A percentile compares a stretch with the other conserved stretches of the same genome.
These are phyloP conservation scores for Hyposoter dolosus DNA, from an alignment of 2,888 invertebrate genomes.

Conservation along the genomic window DNA sequence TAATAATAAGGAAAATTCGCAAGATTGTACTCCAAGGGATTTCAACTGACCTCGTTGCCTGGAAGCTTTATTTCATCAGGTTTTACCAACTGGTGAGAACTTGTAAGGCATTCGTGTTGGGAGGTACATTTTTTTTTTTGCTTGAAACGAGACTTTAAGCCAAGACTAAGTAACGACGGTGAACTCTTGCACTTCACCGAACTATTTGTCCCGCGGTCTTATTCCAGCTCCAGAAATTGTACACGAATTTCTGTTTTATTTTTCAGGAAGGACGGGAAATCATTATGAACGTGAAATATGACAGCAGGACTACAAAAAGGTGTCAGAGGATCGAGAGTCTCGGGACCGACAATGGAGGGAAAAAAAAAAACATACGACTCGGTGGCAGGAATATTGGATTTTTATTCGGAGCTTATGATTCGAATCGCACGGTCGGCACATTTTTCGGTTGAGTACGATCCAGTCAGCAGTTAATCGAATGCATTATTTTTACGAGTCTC, in stretches of 20 bases:
- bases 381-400: conserved; percentile 68
- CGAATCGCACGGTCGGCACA: conserved; percentile 82
- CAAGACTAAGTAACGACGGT: neutral
- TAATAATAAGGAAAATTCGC: conserved; percentile 42
- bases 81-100: conserved; percentile 15
- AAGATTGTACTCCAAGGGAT: conserved; percentile 11
- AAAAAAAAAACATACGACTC: conserved; percentile 49
- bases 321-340: neutral
- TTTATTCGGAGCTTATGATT: conserved; percentile 84
- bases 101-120: neutral
- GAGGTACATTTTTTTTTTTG: neutral
- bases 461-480: conserved; percentile 84
- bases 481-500: conserved; percentile 80
- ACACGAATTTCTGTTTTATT: neutral
- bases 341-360: conserved; percentile 7
- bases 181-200: neutral
- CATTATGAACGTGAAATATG: neutral
- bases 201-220: neutral
- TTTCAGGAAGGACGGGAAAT: neutral
- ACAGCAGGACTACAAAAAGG: neutral
- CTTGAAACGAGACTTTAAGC: neutral
- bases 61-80: conserved; percentile 24
- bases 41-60: conserved; percentile 31
- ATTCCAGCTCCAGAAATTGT: neutral
- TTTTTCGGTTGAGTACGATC: conserved; percentile 71